Base-by-base conservation (phyloP, 2,113 vertebrate species). In the Anseranas semipalmata region DNA sequence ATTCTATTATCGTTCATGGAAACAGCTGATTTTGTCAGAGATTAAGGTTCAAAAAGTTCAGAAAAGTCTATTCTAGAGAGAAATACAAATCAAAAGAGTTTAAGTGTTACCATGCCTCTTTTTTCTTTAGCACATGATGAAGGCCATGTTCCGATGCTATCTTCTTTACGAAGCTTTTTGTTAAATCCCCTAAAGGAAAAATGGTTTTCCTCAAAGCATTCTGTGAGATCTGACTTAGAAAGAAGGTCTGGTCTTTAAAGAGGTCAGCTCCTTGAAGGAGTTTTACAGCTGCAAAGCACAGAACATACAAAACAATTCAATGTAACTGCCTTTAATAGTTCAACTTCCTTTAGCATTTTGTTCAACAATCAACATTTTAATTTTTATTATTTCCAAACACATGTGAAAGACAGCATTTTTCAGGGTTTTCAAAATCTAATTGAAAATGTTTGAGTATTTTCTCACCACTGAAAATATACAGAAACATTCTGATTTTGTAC, bases 221-320 rank as follows among this genome's bases (percentile, higher is more conserved):
- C 95, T 99, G 99, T 4, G 99, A 98, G 93, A 99, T 98, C 98
- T 99, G 99, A 96, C 99, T 99, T 72, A 99, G 99, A 97, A 99
- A 99, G 98, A 99, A 99, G 15, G 99, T 99, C 98, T 99, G 99
- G 98, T 99, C 99, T 98, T 99, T 99, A 70, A 97, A 46, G 68
- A 95, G 98, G 94, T 99, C 99, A 18, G 99, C 99, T 76, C 98
- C 99, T 75, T 98, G 98, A 67, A 98, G 98, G 55, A 99, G 98
- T 95, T 98, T 98, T 89, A 99, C 99, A 92, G 98, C 99, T 99
- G 97, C 85, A 92, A 92, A 77, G 59, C 53, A 43, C 45, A 95
- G 83, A 96, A 94, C 76, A 94, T 58, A 97, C 22, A 66, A 68
- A 78, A 67, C 1, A 67, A 39, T 60, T 82, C 68, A 83, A 48